A percentile compares a stretch with the other conserved stretches of the same genome.
Conservation (phyloP, 2,888 invertebrate genomes). For the Notodonta dromedarius region DNA sequence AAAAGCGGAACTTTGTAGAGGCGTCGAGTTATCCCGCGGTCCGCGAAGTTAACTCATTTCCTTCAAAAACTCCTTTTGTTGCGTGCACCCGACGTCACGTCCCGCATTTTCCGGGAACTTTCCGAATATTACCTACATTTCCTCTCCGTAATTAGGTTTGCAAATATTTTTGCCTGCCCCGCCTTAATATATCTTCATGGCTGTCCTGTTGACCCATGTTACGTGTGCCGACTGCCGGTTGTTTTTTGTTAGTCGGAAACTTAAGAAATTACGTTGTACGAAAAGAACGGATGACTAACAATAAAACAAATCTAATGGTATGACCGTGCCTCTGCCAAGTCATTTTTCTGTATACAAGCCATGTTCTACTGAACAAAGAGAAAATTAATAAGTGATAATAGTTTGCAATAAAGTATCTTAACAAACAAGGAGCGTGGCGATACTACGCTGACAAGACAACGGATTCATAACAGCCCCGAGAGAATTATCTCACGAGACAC, state of each 20-base stretch:
- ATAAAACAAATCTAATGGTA: background rate
- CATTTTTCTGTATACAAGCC: no score
- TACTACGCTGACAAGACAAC: no score
- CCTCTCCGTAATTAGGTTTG: conserved; percentile 68
- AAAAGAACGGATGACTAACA: background rate
- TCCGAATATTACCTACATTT: conserved; percentile 62
- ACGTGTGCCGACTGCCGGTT: conserved; percentile 28
- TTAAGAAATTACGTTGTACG: conserved; percentile 20
- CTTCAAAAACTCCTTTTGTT: conserved; percentile 71
- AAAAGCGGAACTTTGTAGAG: conserved; percentile 39
- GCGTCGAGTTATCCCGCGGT: conserved; percentile 53
- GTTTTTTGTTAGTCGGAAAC: conserved; percentile 38
- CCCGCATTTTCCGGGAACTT: conserved; percentile 57
- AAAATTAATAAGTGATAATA: no score
- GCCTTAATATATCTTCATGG: conserved; percentile 66
- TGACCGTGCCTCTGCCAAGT: no score
- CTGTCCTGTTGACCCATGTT: conserved; percentile 59
- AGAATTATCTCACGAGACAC: background rate
- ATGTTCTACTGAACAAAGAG: no score
- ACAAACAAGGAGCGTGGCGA: no score
- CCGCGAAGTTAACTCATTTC: conserved; percentile 73
- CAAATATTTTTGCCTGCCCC: conserved; percentile 67
- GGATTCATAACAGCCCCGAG: no score
- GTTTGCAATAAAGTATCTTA: no score
- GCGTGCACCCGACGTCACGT: conserved; percentile 62